phyloP scores from a whole-genome alignment of 2,113 vertebrate species.

The Phaethon lepturus region DNA sequence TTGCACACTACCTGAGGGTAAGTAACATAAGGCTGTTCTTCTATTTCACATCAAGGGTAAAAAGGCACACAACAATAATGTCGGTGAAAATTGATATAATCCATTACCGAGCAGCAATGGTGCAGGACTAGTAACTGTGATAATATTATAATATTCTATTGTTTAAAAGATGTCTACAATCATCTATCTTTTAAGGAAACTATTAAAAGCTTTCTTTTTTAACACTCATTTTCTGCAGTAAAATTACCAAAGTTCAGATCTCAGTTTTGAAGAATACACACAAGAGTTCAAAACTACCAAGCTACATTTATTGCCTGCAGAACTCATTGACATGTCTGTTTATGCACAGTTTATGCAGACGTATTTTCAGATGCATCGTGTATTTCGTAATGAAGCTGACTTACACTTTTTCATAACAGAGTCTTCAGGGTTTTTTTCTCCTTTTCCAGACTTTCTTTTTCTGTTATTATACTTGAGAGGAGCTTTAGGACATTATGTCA shows the following conservation, averaged over 20 bases:
- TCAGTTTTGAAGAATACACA: background rate
- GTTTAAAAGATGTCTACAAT: background rate
- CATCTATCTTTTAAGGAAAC: background rate
- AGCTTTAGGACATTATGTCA: background rate
- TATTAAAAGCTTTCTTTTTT: background rate
- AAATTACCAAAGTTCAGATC: background rate
- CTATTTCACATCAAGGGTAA: background rate
- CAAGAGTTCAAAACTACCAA: background rate
- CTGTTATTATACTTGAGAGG: background rate
- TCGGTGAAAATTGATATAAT: background rate
- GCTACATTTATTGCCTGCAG: background rate
- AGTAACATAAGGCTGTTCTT: background rate
- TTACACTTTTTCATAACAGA: background rate
- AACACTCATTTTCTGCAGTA: background rate
- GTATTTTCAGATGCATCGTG: background rate
- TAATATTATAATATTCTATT: background rate
- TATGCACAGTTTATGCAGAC: background rate
- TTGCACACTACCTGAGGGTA: fast-evolving
- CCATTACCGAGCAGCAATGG: background rate
- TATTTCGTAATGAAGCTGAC: background rate
- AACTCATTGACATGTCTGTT: background rate
- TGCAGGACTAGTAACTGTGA: background rate
- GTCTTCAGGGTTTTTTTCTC: background rate
- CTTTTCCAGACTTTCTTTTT: background rate
- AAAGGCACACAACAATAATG: background rate